A percentile compares a stretch with the other conserved stretches of the same genome.
Conservation (phyloP, 2,888 invertebrate genomes). For the Fragum sueziense region DNA sequence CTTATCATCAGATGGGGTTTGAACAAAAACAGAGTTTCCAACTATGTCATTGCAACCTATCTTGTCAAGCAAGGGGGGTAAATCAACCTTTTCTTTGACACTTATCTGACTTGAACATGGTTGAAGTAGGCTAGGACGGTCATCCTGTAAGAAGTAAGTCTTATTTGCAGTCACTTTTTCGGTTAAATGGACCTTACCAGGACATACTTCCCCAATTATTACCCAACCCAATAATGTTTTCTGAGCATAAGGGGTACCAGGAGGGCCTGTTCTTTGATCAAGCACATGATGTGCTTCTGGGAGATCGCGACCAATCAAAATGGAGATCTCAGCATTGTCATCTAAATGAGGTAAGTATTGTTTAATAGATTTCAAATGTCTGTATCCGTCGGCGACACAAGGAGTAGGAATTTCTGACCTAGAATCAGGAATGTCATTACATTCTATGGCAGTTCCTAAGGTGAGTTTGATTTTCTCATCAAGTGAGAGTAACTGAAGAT, state of each 20-base stretch:
- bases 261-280: constrained; percentile 34
- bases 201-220: constrained; percentile 35
- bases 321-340: not conserved
- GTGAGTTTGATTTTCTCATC: not conserved
- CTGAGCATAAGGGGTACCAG: constrained; percentile 38
- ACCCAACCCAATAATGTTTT: constrained; percentile 37
- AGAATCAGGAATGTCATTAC: constrained; percentile 29
- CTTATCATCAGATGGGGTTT: constrained; percentile 38
- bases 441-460: constrained; percentile 25
- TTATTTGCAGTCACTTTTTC: constrained; percentile 29
- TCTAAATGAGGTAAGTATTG: constrained; percentile 25
- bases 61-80: not conserved
- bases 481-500: not conserved
- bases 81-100: not conserved
- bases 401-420: constrained; percentile 44
- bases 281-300: constrained; percentile 40
- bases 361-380: constrained; percentile 27
- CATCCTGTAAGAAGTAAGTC: constrained; percentile 22
- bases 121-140: constrained; percentile 10
- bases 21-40: constrained; percentile 18
- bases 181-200: constrained; percentile 17
- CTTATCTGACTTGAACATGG: constrained; percentile 29
- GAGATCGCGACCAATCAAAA: constrained; percentile 44
- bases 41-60: not conserved
- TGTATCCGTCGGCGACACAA: constrained; percentile 24